Conservation (phyloP, 1,140 invertebrate species). For the Papilio glaucus region DNA sequence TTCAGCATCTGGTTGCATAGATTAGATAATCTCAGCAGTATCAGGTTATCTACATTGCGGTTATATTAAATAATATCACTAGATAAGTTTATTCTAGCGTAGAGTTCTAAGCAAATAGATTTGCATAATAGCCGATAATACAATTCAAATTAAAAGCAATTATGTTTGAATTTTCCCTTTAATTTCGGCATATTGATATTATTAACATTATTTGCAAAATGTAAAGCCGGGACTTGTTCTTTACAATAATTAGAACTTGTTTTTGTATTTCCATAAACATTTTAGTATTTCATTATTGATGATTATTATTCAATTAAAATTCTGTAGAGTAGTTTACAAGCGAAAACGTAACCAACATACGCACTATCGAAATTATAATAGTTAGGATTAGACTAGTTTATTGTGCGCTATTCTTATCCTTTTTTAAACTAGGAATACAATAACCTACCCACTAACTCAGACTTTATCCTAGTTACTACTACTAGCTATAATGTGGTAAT, state of each 20-base stretch:
- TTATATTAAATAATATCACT: conserved; percentile 11
- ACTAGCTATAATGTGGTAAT: too few species aligned
- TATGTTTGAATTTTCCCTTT: conserved; percentile 6
- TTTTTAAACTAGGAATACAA: too few species aligned
- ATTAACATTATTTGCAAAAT: background rate
- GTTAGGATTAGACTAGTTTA: too few species aligned
- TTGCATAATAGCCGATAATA: background rate
- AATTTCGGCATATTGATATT: background rate
- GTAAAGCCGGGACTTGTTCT: background rate
- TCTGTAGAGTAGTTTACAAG: background rate
- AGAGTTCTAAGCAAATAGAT: background rate
- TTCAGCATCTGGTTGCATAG: background rate
- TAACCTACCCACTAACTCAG: too few species aligned
- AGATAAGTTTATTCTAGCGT: background rate
- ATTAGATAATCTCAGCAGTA: conserved; percentile 13
- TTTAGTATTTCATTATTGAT: too few species aligned
- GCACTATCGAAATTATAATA: too few species aligned
- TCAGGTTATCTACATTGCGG: background rate
- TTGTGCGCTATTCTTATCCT: too few species aligned
- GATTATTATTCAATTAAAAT: background rate
- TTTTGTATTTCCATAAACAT: too few species aligned
- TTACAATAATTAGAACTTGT: background rate
- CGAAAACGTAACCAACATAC: too few species aligned
- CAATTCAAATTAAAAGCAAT: background rate
- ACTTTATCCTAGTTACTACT: too few species aligned